Evolutionary conservation across 2,113 vertebrate genomes (phyloP).

Genomic region (Toxotes jaculatrix): DNA sequence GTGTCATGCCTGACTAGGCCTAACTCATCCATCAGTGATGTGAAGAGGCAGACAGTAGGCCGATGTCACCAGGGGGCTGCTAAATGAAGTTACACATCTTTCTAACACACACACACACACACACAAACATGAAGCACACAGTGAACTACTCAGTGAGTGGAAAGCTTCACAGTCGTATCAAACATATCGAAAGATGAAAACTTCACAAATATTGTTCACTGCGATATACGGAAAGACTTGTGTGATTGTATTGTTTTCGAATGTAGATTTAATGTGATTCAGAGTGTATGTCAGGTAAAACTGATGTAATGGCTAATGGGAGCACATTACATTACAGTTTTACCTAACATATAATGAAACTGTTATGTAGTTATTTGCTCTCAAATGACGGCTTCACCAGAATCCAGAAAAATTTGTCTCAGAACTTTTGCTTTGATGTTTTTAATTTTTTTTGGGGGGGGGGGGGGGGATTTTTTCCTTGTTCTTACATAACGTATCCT

Average conservation of each 20-base stretch:
- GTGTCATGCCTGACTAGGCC: slow-evolving; percentile 66
- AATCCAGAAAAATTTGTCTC: not conserved
- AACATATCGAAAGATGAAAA: not conserved
- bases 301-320: too few relatives aligned
- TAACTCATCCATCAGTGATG: slow-evolving; percentile 65
- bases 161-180: not conserved
- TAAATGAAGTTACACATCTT: slow-evolving; percentile 14
- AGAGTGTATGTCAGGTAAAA: too few relatives aligned
- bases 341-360: not conserved
- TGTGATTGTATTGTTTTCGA: not conserved
- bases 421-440: not conserved
- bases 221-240: not conserved
- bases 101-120: too few relatives aligned
- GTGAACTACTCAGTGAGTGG: not conserved
- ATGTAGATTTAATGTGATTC: not conserved
- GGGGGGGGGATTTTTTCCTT: too few relatives aligned
- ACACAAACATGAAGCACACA: not conserved
- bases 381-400: not conserved
- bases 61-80: slow-evolving; percentile 34
- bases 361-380: not conserved
- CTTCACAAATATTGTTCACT: not conserved
- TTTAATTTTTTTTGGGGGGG: not conserved
- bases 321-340: not conserved
- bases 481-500: not conserved
- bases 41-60: slow-evolving; percentile 45